Evolutionary conservation across 2,113 vertebrate genomes (phyloP).

Genomic region (Bos javanicus): DNA sequence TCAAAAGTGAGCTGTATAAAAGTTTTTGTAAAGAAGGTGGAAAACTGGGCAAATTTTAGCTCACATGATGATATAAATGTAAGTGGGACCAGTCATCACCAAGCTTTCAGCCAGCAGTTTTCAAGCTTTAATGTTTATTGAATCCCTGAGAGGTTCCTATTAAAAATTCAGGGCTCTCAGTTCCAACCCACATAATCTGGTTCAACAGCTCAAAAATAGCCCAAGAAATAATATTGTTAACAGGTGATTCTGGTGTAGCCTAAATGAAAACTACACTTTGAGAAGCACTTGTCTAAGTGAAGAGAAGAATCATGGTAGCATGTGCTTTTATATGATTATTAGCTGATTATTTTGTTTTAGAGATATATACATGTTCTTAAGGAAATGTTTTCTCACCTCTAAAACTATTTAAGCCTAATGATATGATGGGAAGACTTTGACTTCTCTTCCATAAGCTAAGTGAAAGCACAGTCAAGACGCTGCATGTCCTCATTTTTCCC

Average conservation of each 20-base stretch:
- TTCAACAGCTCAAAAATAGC: background rate
- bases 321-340: background rate
- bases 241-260: background rate
- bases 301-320: background rate
- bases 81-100: background rate
- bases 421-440: background rate
- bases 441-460: background rate
- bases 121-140: background rate
- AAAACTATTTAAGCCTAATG: background rate
- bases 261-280: background rate
- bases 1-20: background rate
- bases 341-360: background rate
- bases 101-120: background rate
- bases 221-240: background rate
- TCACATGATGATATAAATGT: background rate
- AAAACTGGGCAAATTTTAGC: background rate
- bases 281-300: background rate
- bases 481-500: background rate
- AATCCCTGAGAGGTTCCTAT: background rate
- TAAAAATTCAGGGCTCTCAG: background rate
- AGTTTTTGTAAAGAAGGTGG: background rate
- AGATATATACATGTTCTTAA: background rate
- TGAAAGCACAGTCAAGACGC: background rate
- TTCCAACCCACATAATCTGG: background rate
- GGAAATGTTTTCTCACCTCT: background rate